Conservation (phyloP, 2,113 vertebrate species). For the Cynopterus brachyotis region DNA sequence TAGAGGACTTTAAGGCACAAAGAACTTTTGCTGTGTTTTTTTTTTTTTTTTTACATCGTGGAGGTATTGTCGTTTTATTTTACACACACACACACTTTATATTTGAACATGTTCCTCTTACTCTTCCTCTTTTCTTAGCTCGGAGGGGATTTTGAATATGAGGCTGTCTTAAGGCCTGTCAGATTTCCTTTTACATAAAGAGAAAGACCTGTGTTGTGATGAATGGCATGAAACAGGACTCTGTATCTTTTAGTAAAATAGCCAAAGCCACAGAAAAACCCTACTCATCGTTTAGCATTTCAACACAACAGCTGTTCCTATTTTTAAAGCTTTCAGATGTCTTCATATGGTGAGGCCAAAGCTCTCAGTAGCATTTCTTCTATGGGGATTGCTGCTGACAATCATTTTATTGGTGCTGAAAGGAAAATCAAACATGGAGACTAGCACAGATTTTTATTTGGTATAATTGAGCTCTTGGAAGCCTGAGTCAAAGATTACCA, state of each 20-base stretch:
- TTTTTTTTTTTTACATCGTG: not conserved
- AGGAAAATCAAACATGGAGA: conserved; percentile 39
- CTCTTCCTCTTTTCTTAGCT: not conserved
- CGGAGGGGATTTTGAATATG: not conserved
- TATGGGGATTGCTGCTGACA: conserved; percentile 51
- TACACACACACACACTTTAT: not conserved
- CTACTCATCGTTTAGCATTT: conserved; percentile 68
- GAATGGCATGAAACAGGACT: not conserved
- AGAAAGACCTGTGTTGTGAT: not conserved
- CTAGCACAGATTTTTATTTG: not conserved
- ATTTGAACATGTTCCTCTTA: not conserved
- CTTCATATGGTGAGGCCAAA: conserved; percentile 61
- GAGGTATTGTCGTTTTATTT: not conserved
- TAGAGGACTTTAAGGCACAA: not conserved
- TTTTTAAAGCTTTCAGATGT: conserved; percentile 80
- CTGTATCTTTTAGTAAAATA: conserved; percentile 68
- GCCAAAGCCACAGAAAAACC: conserved; percentile 63
- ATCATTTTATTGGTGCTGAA: conserved; percentile 51
- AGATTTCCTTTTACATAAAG: not conserved
- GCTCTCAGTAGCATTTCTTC: conserved; percentile 75
- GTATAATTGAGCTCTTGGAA: conserved; percentile 35
- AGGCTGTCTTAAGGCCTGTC: not conserved
- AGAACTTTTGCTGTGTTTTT: not conserved
- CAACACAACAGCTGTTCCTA: conserved; percentile 73
- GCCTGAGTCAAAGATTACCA: not conserved